phyloP scores from a whole-genome alignment of 2,797 vertebrate genomes.

The Labeo calbasu region DNA sequence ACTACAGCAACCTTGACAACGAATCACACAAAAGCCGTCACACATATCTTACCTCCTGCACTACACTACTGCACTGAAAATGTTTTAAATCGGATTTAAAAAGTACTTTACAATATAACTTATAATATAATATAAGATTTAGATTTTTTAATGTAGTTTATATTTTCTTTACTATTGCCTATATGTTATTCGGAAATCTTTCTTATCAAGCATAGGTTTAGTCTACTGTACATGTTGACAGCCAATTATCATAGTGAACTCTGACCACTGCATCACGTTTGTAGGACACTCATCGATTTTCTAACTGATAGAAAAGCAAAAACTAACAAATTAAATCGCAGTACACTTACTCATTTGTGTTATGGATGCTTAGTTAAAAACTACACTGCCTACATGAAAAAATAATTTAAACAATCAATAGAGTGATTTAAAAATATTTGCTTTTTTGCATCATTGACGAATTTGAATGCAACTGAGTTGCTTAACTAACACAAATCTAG shows the following conservation, averaged over 20 bases:
- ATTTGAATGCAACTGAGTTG: neutral
- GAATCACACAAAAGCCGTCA: slow-evolving; percentile 65
- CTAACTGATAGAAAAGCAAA: slow-evolving; percentile 45
- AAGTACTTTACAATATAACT: neutral
- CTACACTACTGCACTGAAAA: neutral
- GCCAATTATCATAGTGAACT: slow-evolving; percentile 60
- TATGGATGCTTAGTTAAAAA: neutral
- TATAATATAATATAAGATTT: neutral
- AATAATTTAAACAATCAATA: no score
- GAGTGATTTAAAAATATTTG: neutral
- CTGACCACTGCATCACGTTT: slow-evolving; percentile 69
- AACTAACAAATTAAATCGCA: neutral
- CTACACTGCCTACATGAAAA: neutral
- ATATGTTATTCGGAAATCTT: neutral
- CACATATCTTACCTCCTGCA: slow-evolving; percentile 43
- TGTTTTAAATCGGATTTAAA: neutral
- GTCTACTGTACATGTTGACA: slow-evolving; percentile 36
- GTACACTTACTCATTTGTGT: neutral
- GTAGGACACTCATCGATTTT: slow-evolving; percentile 64
- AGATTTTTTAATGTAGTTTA: neutral
- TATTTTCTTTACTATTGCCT: neutral
- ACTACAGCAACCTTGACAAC: slow-evolving; percentile 82
- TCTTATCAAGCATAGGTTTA: slow-evolving; percentile 15
- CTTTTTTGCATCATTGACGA: neutral
- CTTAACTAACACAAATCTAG: no score